phyloP scores from a whole-genome alignment of 1,140 invertebrate genomes.

The Oncopeltus fasciatus region DNA sequence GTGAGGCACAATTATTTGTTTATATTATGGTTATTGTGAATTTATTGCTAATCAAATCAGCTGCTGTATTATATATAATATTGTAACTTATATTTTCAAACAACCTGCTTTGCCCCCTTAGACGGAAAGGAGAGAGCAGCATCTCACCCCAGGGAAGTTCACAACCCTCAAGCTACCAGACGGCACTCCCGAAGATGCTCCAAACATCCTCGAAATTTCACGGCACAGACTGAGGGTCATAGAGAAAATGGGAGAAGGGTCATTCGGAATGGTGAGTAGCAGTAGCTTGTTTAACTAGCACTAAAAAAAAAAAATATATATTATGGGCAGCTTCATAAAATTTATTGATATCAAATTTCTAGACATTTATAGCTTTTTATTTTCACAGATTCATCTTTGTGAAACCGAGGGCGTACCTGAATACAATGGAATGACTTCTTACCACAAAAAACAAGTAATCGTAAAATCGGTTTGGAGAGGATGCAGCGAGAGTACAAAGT shows the following conservation, averaged over 20 bases:
- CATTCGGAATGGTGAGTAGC: slow-evolving; percentile 67
- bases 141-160: slow-evolving; percentile 43
- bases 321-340: too few species aligned
- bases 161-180: slow-evolving; percentile 54
- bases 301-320: too few species aligned
- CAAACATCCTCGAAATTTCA: slow-evolving; percentile 54
- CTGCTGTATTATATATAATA: too few species aligned
- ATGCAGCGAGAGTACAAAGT: slow-evolving; percentile 50
- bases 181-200: slow-evolving; percentile 40
- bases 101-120: too few species aligned
- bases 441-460: slow-evolving; percentile 49
- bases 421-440: slow-evolving; percentile 39
- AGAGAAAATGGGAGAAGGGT: slow-evolving; percentile 74
- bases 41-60: too few species aligned
- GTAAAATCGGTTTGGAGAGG: slow-evolving; percentile 57
- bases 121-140: slow-evolving; percentile 45
- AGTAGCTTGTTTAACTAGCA: too few species aligned
- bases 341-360: not conserved
- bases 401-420: slow-evolving; percentile 56
- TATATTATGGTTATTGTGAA: too few species aligned
- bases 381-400: slow-evolving; percentile 51
- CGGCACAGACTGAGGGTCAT: slow-evolving; percentile 66
- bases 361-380: slow-evolving; percentile 12
- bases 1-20: too few species aligned
- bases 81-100: too few species aligned